These are phyloP conservation scores for Lophura swinhoii DNA, from an alignment of 2,797 vertebrate species.

Conservation along the genomic window DNA sequence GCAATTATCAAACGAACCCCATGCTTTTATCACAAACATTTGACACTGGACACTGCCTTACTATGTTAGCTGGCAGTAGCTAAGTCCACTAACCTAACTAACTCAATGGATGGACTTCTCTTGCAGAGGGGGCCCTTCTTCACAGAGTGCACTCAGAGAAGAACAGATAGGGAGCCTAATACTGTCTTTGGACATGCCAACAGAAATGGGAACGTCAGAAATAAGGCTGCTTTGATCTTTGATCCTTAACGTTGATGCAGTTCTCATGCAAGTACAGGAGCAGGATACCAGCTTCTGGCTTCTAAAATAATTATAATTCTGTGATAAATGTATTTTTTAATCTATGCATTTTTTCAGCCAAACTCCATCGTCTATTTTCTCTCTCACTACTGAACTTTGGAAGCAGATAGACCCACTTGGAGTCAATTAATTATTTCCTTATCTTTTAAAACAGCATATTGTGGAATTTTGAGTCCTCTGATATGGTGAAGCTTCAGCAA, in stretches of 20 bases:
- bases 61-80: neutral
- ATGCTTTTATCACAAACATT: neutral
- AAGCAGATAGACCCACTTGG: neutral
- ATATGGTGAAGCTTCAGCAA: neutral
- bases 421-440: neutral
- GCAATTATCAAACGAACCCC: neutral
- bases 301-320: neutral
- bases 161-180: accelerated
- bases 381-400: neutral
- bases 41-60: neutral
- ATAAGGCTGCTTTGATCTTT: neutral
- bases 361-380: neutral
- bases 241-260: neutral
- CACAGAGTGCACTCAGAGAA: neutral
- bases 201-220: neutral
- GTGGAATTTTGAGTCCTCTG: neutral
- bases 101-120: neutral
- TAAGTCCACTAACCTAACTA: neutral
- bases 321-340: neutral
- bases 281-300: neutral
- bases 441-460: conserved; percentile 22
- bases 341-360: neutral
- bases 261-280: neutral
- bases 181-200: neutral
- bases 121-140: neutral